Base-by-base conservation (phyloP, 2,113 vertebrate species). In the Gasterosteus nipponicus region DNA sequence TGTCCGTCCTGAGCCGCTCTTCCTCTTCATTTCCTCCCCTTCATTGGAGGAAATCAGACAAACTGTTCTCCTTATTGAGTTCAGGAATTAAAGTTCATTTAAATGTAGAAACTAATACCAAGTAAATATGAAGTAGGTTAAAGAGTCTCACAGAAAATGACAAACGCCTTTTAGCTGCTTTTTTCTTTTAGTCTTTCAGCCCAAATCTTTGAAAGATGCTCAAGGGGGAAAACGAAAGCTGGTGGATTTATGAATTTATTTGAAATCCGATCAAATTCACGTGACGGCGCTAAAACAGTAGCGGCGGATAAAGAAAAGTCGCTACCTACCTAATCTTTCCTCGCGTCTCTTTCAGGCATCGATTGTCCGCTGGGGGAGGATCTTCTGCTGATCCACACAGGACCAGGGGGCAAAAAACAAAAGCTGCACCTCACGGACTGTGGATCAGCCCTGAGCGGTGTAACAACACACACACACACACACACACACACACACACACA, bases 341-440 rank as follows among this genome's bases (percentile, higher is more conserved):
- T 51, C 11, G 11, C 26, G 15, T 66, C 38, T 26, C 22, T 66
- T 71, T 47, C 63, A 84, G 81, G 70, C 26, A 53, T 44, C 5
- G 54, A 49, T 35, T 5, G 33, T 54, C 33, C 19, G 1, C 49
- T 58, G 59, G 44, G 64, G 59, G 29, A 68, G 38, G 19, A 53
- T 11, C 33, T 26, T 12, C 18, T 70, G 69, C 35, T 26, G 22
- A 1, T 26, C 22, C 22, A 26, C 22, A 26, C 22, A 26, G 22
- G 35, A 11, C 38, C 22, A 16, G 57, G 57, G 33, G 70, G 12
- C 61, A 57, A 41, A 26, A 26, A 26, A 26, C 47, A 10, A 1
- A 69, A 74, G 62, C 26, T 26, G 44, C 35, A 61, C 41, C 47
- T 88, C 68, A 62, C 65, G 72, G 58, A 64, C 73, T 68, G 53